phyloP scores from a whole-genome alignment of 2,113 vertebrate genomes.

The Pomatorhinus ruficollis region DNA sequence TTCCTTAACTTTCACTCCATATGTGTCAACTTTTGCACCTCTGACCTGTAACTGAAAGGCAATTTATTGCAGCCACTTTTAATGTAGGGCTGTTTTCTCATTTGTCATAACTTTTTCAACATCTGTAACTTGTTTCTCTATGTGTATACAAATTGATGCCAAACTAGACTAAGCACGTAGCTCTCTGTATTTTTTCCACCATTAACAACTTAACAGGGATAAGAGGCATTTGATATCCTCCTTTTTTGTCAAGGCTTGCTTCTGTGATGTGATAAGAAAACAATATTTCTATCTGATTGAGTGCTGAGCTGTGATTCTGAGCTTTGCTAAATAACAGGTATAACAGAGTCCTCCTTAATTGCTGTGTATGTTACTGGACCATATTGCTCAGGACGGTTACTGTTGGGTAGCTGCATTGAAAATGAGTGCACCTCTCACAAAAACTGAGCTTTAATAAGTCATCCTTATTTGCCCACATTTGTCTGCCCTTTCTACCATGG shows the following conservation, averaged over 20 bases:
- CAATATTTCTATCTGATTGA: background rate
- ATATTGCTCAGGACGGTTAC: background rate
- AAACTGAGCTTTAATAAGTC: background rate
- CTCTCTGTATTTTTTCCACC: background rate
- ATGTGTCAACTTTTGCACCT: background rate
- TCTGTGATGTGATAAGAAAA: background rate
- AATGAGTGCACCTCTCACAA: background rate
- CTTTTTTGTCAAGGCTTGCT: background rate
- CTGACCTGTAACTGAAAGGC: background rate
- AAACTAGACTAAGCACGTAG: background rate
- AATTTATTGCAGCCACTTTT: background rate
- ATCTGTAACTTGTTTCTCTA: background rate
- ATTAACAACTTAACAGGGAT: background rate
- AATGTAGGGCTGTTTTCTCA: background rate
- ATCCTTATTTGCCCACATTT: constrained; percentile 22
- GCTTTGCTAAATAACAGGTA: background rate
- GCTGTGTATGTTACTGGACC: background rate
- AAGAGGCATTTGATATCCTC: background rate
- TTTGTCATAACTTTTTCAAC: background rate
- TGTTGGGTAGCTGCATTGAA: background rate
- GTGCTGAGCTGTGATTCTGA: background rate
- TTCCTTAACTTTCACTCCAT: background rate
- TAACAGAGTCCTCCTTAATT: background rate
- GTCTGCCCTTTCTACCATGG: background rate
- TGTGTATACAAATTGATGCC: background rate